phyloP scores from a whole-genome alignment of 2,113 vertebrate species.

The Ictalurus punctatus region DNA sequence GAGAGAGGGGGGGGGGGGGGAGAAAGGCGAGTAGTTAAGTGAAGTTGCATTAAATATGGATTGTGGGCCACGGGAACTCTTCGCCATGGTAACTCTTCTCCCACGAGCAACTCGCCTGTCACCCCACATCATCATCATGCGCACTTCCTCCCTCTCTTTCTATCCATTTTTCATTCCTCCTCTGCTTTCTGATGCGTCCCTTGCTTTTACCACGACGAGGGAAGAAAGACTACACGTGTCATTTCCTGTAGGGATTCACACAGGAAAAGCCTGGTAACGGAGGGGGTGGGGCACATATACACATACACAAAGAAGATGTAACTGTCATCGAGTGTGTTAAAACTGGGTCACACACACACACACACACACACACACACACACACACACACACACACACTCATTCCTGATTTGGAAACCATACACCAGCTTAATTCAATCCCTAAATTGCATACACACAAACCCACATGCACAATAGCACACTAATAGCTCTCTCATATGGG shows the following conservation, averaged over 20 bases:
- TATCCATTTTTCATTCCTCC: conserved; percentile 41
- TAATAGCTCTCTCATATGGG: neutral
- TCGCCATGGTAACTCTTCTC: conserved; percentile 51
- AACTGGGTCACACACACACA: conserved; percentile 14
- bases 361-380: too few species aligned
- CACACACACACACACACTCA: neutral
- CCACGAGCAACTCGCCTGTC: conserved; percentile 39
- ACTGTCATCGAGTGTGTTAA: conserved; percentile 26
- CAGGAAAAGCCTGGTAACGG: conserved; percentile 14
- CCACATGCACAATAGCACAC: neutral
- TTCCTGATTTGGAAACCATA: conserved; percentile 39
- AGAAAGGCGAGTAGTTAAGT: conserved; percentile 39
- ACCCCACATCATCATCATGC: conserved; percentile 48
- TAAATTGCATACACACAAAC: conserved; percentile 7
- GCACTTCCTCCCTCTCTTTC: conserved; percentile 22
- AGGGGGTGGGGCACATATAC: neutral
- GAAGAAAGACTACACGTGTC: conserved; percentile 42
- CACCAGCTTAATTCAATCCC: conserved; percentile 41
- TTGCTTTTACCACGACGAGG: conserved; percentile 20
- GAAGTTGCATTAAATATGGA: conserved; percentile 55
- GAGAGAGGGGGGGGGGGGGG: neutral
- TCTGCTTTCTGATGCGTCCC: conserved; percentile 35
- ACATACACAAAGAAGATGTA: neutral
- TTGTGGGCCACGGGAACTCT: conserved; percentile 44
- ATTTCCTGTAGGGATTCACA: conserved; percentile 47